A percentile compares a stretch with the other conserved stretches of the same genome.
These are phyloP conservation scores for Habrosyne pyritoides DNA, from an alignment of 2,888 invertebrate genomes.

Conservation along the genomic window DNA sequence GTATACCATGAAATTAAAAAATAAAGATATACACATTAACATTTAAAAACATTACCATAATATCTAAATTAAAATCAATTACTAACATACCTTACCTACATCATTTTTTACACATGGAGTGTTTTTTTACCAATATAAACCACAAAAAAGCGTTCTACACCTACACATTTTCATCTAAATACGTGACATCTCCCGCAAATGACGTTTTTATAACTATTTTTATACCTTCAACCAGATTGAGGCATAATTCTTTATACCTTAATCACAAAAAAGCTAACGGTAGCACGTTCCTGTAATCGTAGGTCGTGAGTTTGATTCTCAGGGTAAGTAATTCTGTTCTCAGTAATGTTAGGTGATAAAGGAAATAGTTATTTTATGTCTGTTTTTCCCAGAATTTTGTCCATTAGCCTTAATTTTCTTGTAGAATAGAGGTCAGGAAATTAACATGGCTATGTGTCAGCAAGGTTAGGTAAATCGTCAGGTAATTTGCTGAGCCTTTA, in stretches of 20 bases:
- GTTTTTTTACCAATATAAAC: no score
- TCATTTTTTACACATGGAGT: no score
- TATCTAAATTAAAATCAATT: no score
- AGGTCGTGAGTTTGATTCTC: neutral
- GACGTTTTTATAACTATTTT: neutral
- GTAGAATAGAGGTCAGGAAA: neutral
- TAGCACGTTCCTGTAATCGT: neutral
- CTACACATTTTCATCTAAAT: no score
- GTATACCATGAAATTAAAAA: no score
- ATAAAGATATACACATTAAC: no score
- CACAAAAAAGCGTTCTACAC: no score
- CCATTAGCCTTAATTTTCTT: neutral
- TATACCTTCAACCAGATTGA: neutral
- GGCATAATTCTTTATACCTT: neutral
- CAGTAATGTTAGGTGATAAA: neutral
- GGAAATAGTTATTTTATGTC: neutral
- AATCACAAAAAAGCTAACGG: neutral
- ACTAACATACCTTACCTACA: no score
- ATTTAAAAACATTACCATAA: no score
- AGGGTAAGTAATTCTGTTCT: constrained; percentile 3
- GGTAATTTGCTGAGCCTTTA: neutral
- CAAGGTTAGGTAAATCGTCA: neutral
- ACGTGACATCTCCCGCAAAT: neutral
- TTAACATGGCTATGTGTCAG: neutral
- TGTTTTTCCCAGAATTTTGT: neutral